Percentiles rank a stretch among this genome's conserved stretches.
Evolutionary conservation across 1,140 invertebrate species (phyloP).

Genomic region (Bombus consobrinus): DNA sequence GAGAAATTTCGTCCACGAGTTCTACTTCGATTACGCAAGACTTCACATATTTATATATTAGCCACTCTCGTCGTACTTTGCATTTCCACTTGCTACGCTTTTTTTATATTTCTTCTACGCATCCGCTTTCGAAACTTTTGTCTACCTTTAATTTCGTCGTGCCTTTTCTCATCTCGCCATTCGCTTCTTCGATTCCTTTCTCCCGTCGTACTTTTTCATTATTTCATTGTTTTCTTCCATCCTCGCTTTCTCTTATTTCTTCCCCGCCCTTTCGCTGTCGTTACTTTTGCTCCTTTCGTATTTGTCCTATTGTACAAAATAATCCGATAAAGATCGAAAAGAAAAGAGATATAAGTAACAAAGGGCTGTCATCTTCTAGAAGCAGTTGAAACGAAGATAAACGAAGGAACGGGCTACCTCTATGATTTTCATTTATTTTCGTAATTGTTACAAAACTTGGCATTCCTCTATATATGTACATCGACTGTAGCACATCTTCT

Average conservation of each 20-base stretch:
- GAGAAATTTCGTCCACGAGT: background rate
- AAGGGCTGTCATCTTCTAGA: background rate
- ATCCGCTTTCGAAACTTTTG: background rate
- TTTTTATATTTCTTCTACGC: background rate
- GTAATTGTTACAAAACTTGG: background rate
- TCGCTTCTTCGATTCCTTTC: no score
- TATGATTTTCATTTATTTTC: background rate
- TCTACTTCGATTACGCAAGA: background rate
- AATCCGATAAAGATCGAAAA: background rate
- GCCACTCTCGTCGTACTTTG: background rate
- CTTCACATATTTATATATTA: background rate
- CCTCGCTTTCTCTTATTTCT: background rate
- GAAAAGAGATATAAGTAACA: background rate
- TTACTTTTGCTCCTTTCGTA: background rate
- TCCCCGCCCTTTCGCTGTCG: background rate
- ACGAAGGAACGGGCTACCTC: background rate
- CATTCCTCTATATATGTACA: fast-evolving
- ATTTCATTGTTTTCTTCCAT: background rate
- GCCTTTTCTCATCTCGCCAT: background rate
- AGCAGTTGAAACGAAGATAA: background rate
- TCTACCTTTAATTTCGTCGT: background rate
- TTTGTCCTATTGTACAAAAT: background rate
- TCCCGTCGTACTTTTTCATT: background rate
- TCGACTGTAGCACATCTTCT: no score
- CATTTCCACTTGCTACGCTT: background rate